A percentile compares a stretch with the other conserved stretches of the same genome.
These are phyloP conservation scores for Antheraea mylitta DNA, from an alignment of 1,140 invertebrate genomes.

Conservation along the genomic window DNA sequence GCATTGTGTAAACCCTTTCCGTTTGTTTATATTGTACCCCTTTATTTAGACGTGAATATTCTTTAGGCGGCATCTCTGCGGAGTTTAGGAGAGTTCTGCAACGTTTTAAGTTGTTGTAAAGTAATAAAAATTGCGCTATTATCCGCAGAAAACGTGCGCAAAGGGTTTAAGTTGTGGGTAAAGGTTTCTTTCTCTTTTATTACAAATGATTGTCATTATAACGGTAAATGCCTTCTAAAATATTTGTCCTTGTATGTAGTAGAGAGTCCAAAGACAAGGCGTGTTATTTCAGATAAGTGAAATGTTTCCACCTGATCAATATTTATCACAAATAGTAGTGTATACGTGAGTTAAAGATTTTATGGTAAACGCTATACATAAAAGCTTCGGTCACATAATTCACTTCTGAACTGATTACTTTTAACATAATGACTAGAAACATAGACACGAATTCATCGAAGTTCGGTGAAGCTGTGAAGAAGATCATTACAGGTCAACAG, in stretches of 20 bases:
- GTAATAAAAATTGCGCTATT: constrained; percentile 74
- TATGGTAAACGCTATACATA: constrained; percentile 15
- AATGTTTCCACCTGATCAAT: constrained; percentile 41
- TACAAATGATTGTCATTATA: constrained; percentile 34
- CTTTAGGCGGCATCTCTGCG: constrained; percentile 64
- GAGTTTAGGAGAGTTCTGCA: constrained; percentile 48
- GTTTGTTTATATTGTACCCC: constrained; percentile 68
- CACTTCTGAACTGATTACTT: not conserved
- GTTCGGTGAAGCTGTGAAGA: too few species aligned
- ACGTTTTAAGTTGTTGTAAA: constrained; percentile 63
- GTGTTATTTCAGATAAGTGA: constrained; percentile 45
- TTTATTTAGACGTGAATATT: constrained; percentile 45
- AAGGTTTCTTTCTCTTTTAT: constrained; percentile 64
- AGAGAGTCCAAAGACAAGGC: constrained; percentile 59
- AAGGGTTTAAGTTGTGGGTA: constrained; percentile 61
- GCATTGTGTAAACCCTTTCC: constrained; percentile 75
- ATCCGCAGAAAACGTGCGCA: constrained; percentile 60
- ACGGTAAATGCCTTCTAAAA: constrained; percentile 55
- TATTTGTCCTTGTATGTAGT: constrained; percentile 38
- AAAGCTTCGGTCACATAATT: constrained; percentile 14
- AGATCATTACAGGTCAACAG: too few species aligned
- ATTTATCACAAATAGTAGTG: constrained; percentile 38
- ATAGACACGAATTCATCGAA: not conserved
- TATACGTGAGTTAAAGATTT: constrained; percentile 14
- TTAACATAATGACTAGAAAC: not conserved